Evolutionary conservation across 2,797 vertebrate genomes (phyloP), one percentile per base, ranked within the genome.

Genomic region (Lithobates sylvaticus): DNA sequence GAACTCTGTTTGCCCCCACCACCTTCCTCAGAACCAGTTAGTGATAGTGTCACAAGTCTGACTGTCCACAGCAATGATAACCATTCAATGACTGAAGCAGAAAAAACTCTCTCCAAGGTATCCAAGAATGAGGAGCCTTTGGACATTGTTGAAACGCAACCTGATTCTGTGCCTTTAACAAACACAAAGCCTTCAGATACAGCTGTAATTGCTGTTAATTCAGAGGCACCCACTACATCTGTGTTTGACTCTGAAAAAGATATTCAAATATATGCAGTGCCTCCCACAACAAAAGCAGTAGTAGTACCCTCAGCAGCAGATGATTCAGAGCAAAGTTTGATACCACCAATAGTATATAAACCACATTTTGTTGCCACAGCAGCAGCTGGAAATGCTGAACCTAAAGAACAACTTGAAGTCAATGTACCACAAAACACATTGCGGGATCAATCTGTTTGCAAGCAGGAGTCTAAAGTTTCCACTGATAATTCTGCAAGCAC

Each of bases 1-100:
- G 98, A 99, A 89, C 88, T 70, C 72, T 64, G 95, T 84, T 95
- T 95, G 76, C 95, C 94, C 0, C 95, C 94, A 26, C 96, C 95
- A 3, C 94, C 95, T 29, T 91, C 92, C 21, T 82, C 93, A 18
- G 36, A 74, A 3, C 16, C 76, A 21, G 32, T 61, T n/a, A 18
- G 9, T 42, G 23, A 26, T 27, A 44, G 29, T 64, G 32, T 75
- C 54, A 64, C 44, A 61, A 73, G 7, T 39, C 26, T 86, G 21
- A 58, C 29, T 61, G n/a, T 39, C 10, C 3, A 1, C 10, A 29
- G 47, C 47, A 54, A 36, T n/a, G 18, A 68, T 16, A 39, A 72
- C 39, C 21, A 27, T 21, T 21, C 44, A 9, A n/a, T 5, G 6
- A 64, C 29, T 3, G 26, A 29, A 10, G 61, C 18, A 18, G 68